Conservation (phyloP, 2,888 invertebrate species). For the Hermaeophaga mercurialis region DNA sequence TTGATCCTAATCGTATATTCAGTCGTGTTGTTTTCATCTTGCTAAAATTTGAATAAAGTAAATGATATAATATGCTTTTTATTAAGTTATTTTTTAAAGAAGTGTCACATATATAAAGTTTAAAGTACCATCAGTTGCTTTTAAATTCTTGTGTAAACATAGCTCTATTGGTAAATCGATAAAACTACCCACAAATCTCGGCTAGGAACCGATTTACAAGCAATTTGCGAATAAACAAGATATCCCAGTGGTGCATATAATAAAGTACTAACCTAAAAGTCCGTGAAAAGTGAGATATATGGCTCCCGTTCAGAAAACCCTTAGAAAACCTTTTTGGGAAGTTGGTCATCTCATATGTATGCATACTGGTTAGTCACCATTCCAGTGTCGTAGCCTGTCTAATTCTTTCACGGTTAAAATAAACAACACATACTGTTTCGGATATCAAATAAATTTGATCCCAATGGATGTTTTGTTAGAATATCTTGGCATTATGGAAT, state of each 20-base stretch:
- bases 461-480: no score
- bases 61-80: no score
- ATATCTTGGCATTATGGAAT: no score
- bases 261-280: conserved; percentile 23
- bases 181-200: conserved; percentile 23
- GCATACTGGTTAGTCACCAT: conserved; percentile 1
- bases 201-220: conserved; percentile 20
- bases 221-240: conserved; percentile 28
- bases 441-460: no score
- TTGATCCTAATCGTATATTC: no score
- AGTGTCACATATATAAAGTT: no score
- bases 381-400: conserved; percentile 16
- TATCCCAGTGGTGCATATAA: conserved; percentile 22
- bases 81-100: no score
- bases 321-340: conserved; percentile 12
- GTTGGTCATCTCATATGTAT: conserved; percentile 16
- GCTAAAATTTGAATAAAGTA: no score
- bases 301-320: conserved; percentile 4
- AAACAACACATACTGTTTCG: no score
- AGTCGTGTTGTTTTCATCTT: no score
- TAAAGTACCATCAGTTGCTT: no score
- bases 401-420: no score
- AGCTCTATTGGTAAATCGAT: conserved; percentile 11
- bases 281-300: conserved; percentile 24
- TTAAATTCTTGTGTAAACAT: conserved; percentile 5